These are phyloP conservation scores for Meriones unguiculatus DNA, from an alignment of 2,113 vertebrate genomes.

Conservation along the genomic window DNA sequence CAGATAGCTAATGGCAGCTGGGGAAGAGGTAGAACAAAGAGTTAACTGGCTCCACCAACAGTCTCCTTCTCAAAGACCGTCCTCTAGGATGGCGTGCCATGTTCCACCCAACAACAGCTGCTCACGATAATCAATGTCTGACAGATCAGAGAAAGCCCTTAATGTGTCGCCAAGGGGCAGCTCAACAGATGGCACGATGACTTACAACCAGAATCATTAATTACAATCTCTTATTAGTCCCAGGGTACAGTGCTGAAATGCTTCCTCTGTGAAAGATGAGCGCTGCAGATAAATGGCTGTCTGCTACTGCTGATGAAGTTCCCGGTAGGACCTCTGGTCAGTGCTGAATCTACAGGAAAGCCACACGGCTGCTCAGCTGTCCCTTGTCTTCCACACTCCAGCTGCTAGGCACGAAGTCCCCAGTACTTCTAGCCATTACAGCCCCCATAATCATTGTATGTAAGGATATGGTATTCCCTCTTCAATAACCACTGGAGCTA, in stretches of 20 bases:
- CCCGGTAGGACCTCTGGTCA: conserved; percentile 43
- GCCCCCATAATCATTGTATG: neutral
- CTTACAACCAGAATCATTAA: conserved; percentile 86
- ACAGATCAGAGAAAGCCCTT: conserved; percentile 80
- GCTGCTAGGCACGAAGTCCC: neutral
- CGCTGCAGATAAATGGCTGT: conserved; percentile 72
- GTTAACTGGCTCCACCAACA: conserved; percentile 52
- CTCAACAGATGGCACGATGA: conserved; percentile 85
- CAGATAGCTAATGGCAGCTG: neutral
- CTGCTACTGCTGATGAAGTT: conserved; percentile 49
- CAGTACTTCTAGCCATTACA: neutral
- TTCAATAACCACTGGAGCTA: neutral
- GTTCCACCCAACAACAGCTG: conserved; percentile 83
- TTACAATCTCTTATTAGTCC: conserved; percentile 82
- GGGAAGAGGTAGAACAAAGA: conserved; percentile 53
- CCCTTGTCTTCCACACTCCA: conserved; percentile 18
- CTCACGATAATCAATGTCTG: conserved; percentile 75
- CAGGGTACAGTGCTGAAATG: conserved; percentile 66
- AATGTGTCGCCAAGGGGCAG: conserved; percentile 83
- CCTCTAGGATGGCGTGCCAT: conserved; percentile 73
- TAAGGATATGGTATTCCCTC: neutral
- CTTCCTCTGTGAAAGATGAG: conserved; percentile 74
- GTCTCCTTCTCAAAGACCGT: conserved; percentile 82
- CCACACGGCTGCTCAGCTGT: neutral
- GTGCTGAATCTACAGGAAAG: conserved; percentile 30